Conservation (phyloP, 2,113 vertebrate species). For the Rhizomys pruinosus region DNA sequence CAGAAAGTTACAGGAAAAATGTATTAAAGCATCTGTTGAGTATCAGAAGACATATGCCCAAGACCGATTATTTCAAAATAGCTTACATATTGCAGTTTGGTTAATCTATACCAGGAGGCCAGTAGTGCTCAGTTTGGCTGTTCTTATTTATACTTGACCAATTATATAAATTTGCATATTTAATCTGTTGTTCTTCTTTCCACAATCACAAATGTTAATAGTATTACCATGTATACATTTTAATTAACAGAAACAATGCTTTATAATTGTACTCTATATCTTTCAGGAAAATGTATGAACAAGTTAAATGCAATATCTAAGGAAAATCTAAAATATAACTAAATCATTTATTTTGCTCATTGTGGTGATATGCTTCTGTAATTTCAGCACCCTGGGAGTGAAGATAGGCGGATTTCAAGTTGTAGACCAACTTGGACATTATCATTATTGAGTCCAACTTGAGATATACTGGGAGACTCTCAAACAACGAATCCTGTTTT, state of each 20-base stretch:
- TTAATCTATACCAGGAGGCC: not conserved
- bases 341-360: not conserved
- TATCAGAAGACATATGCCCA: not conserved
- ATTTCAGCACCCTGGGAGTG: not conserved
- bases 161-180: not conserved
- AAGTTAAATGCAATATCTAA: not conserved
- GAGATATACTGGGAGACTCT: not conserved
- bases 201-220: not conserved
- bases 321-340: not conserved
- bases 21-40: not conserved
- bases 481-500: not conserved
- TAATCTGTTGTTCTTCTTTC: not conserved
- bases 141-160: not conserved
- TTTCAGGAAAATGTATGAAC: not conserved
- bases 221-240: not conserved
- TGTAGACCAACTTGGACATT: not conserved
- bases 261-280: too few relatives aligned
- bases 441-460: not conserved
- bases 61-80: not conserved
- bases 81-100: not conserved
- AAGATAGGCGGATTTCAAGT: not conserved
- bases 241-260: conserved; percentile 4
- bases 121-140: not conserved
- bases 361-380: too few relatives aligned
- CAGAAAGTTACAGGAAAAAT: not conserved